A percentile compares a stretch with the other conserved stretches of the same genome.
Evolutionary conservation across 2,888 invertebrate species (phyloP).

Genomic region (Nudaria mundana): DNA sequence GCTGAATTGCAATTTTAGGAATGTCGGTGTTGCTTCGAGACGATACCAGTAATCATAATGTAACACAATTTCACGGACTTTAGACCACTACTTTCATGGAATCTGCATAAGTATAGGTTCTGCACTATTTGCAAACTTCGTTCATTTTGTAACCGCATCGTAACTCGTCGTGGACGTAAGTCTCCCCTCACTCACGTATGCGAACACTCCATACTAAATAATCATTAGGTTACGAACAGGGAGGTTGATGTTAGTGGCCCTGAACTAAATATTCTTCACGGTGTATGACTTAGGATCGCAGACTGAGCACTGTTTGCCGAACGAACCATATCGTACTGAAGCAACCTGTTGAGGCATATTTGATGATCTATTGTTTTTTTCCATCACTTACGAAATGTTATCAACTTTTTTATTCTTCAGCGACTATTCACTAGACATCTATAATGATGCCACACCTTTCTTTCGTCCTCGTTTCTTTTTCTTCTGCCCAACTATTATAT

Average conservation of each 20-base stretch:
- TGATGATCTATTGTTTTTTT: conserved; percentile 75
- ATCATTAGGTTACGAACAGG: conserved; percentile 20
- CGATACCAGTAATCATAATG: conserved; percentile 4
- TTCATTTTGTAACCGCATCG: conserved; percentile 28
- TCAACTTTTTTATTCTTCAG: too few relatives aligned
- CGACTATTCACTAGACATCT: too few relatives aligned
- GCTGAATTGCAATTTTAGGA: too few relatives aligned
- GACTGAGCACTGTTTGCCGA: conserved; percentile 45
- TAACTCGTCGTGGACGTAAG: conserved; percentile 12
- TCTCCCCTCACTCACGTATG: conserved; percentile 31
- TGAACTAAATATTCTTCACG: conserved; percentile 73
- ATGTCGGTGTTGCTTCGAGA: too few relatives aligned
- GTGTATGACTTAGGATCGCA: conserved; percentile 41
- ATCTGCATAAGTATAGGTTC: conserved; percentile 27
- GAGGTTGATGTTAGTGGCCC: conserved; percentile 44
- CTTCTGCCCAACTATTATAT: too few relatives aligned
- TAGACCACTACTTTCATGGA: conserved; percentile 27
- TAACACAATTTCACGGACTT: conserved; percentile 17
- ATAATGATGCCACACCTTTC: too few relatives aligned
- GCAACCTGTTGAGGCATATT: conserved; percentile 53
- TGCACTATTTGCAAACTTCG: conserved; percentile 27
- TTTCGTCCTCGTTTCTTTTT: too few relatives aligned
- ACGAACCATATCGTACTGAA: conserved; percentile 47
- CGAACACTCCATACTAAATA: conserved; percentile 13
- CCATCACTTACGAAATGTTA: conserved; percentile 56